Evolutionary conservation across 2,797 vertebrate species (phyloP).

Genomic region (Centroberyx gerrardi): DNA sequence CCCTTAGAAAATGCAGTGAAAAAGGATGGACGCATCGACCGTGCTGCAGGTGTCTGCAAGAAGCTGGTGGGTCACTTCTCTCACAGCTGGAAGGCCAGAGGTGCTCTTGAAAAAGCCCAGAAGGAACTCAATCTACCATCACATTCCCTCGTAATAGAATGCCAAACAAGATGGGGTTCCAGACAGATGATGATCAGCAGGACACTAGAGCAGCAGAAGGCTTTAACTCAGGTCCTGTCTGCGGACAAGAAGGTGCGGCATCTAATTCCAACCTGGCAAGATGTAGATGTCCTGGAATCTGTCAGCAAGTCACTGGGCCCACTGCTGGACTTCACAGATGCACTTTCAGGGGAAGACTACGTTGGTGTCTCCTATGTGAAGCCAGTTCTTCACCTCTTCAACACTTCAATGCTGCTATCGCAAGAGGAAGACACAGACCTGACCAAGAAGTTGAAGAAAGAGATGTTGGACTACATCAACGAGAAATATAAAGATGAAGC

Average conservation of each 20-base stretch:
- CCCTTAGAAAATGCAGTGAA: no score
- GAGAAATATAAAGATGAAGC: constrained; percentile 34
- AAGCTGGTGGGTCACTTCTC: no score
- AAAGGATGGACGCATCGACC: no score
- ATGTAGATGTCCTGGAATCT: constrained; percentile 34
- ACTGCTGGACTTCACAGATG: constrained; percentile 12
- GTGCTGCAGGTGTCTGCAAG: no score
- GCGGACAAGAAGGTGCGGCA: constrained; percentile 19
- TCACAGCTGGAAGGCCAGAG: no score
- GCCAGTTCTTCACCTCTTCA: constrained; percentile 19
- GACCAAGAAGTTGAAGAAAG: constrained; percentile 10
- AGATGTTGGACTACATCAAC: constrained; percentile 11
- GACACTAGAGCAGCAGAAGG: constrained; percentile 26
- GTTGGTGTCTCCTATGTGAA: not conserved
- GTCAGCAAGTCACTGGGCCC: constrained; percentile 28
- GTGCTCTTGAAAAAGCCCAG: constrained; percentile 11
- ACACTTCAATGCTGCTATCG: constrained; percentile 7
- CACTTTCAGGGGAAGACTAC: constrained; percentile 9
- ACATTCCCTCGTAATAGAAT: constrained; percentile 27
- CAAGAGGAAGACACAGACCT: constrained; percentile 25
- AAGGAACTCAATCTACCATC: constrained; percentile 20
- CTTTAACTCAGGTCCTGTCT: constrained; percentile 16
- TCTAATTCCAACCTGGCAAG: constrained; percentile 42
- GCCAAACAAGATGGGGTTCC: constrained; percentile 27
- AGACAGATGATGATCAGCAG: constrained; percentile 24